phyloP scores from a whole-genome alignment of 2,888 invertebrate genomes.

The Lamproptera curius region DNA sequence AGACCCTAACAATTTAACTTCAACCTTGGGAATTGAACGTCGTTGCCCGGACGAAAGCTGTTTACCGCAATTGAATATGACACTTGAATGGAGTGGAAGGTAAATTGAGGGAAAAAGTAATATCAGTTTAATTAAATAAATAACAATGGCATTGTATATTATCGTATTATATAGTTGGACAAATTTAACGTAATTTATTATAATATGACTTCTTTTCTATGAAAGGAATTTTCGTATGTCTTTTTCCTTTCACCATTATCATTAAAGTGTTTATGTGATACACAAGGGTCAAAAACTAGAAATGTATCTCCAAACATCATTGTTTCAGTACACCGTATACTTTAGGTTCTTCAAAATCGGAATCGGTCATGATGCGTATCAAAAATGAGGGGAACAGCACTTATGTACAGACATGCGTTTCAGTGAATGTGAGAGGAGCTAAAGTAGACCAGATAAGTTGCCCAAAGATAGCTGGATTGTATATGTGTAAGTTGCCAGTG shows the following conservation, averaged over 20 bases:
- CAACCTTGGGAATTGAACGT: constrained; percentile 28
- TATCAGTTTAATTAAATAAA: too few species aligned
- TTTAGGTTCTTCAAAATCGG: constrained; percentile 35
- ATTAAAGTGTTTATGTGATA: too few species aligned
- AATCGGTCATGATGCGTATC: constrained; percentile 34
- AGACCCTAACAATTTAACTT: constrained; percentile 31
- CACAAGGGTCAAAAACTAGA: too few species aligned
- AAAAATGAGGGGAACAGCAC: constrained; percentile 40
- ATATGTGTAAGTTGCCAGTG: constrained; percentile 8
- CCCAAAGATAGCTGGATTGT: background rate
- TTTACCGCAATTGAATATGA: constrained; percentile 34
- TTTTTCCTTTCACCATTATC: too few species aligned
- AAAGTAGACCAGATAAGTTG: constrained; percentile 17
- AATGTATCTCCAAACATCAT: too few species aligned
- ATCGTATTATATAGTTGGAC: too few species aligned
- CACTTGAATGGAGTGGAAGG: constrained; percentile 36
- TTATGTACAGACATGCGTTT: constrained; percentile 35
- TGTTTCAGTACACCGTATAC: constrained; percentile 26
- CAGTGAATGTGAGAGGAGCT: constrained; percentile 36
- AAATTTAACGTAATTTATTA: too few species aligned
- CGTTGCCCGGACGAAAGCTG: constrained; percentile 41
- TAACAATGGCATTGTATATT: too few species aligned
- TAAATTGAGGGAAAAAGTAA: too few species aligned
- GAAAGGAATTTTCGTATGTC: too few species aligned
- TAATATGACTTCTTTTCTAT: too few species aligned